Evolutionary conservation across 92 coral and sea anemone species (phyloP).

Genomic region (Diadumene lineata): DNA sequence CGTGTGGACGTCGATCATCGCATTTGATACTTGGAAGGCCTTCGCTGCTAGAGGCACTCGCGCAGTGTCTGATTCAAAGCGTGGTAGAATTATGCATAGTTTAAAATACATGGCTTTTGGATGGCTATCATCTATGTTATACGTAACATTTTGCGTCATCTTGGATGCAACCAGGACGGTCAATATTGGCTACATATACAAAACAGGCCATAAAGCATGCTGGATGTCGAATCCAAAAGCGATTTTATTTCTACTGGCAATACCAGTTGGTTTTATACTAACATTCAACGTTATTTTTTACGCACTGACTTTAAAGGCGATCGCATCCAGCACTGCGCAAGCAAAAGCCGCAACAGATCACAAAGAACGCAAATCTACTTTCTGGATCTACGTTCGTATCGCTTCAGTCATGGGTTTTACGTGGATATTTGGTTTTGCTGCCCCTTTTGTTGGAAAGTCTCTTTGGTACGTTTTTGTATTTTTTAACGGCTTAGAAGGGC

Average conservation of each 20-base stretch:
- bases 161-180: slow-evolving; percentile 44
- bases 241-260: slow-evolving; percentile 27
- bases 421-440: slow-evolving; percentile 45
- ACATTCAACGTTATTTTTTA: slow-evolving; percentile 35
- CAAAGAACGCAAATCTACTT: slow-evolving; percentile 14
- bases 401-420: slow-evolving; percentile 59
- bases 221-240: slow-evolving; percentile 45
- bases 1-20: slow-evolving; percentile 64
- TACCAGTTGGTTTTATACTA: slow-evolving; percentile 42
- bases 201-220: slow-evolving; percentile 38
- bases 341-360: slow-evolving; percentile 41
- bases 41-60: slow-evolving; percentile 38
- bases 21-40: slow-evolving; percentile 59
- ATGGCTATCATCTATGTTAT: slow-evolving; percentile 55
- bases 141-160: slow-evolving; percentile 34
- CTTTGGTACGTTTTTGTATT: slow-evolving; percentile 44
- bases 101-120: slow-evolving; percentile 51
- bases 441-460: slow-evolving; percentile 15
- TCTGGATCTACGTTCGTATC: slow-evolving; percentile 54
- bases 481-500: slow-evolving; percentile 39
- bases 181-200: slow-evolving; percentile 51
- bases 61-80: slow-evolving; percentile 12
- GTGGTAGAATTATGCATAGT: slow-evolving; percentile 29
- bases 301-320: slow-evolving; percentile 51
- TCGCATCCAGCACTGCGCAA: slow-evolving; percentile 38